Base-by-base conservation (phyloP, 1,140 invertebrate genomes). In the Palaemon carinicauda region DNA sequence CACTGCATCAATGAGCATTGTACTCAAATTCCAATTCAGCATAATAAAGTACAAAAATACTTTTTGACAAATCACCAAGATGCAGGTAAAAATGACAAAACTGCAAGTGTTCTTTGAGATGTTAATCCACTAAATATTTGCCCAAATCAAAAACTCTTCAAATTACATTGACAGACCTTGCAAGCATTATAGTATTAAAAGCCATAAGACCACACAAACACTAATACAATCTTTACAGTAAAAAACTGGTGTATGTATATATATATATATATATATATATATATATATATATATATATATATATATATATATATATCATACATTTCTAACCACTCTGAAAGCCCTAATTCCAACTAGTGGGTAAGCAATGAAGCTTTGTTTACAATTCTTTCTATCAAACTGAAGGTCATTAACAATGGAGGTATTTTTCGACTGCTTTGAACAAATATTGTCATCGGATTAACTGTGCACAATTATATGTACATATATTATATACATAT, bases 41-140 rank as follows among this genome's bases (percentile, higher is more conserved):
- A 75, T 85, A 85, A 74, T 85, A 85, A 85, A 85, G 82, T 85
- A 85, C 82, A 85, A 85, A 85, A 85, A 85, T 85, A 85, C 75
- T 85, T 85, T 71, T 85, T 77, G 54, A n/a, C 79, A 69, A 85
- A 85, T 85, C 82, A 85, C 82, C 74, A 85, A 79, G 75, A 31
- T 85, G 82, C 82, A 85, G 82, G 82, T 78, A 85, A 79, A 79
- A 85, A 85, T 69, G 51, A 85, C 82, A 85, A 74, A 56, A 85
- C 50, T 69, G 71, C 56, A 52, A 51, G 69, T 27, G 52, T 77
- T 41, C 71, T 52, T 75, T 56, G 78, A 80, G 78, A 31, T 80
- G 54, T 29, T 17, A 80, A 33, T 80, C 29, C 53, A 80, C 41
- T 50, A 69, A 52, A 71, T 65, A 71, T 24, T 15, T 69, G 12